A percentile compares a stretch with the other conserved stretches of the same genome.
Evolutionary conservation across 2,113 vertebrate species (phyloP).

Genomic region (Cathartes aura): DNA sequence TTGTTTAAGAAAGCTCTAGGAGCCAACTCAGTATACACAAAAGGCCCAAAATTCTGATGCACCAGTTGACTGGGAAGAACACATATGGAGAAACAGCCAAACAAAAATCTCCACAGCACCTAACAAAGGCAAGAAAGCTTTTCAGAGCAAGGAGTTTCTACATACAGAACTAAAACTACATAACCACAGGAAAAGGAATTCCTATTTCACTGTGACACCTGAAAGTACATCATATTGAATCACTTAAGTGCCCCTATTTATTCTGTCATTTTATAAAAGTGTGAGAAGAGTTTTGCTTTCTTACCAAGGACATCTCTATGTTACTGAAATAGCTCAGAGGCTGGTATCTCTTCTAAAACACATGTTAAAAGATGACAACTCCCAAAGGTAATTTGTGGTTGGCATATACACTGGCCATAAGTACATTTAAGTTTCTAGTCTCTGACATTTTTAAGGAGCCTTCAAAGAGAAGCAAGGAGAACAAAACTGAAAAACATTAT

Average conservation of each 20-base stretch:
- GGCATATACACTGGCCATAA: not conserved
- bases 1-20: not conserved
- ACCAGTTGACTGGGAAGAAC: not conserved
- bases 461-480: not conserved
- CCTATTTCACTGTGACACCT: not conserved
- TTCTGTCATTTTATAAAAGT: not conserved
- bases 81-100: not conserved
- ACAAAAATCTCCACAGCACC: not conserved
- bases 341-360: not conserved
- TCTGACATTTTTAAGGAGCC: not conserved
- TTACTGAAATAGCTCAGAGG: not conserved
- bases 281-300: slow-evolving; percentile 3
- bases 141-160: not conserved
- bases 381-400: not conserved
- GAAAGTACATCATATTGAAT: not conserved
- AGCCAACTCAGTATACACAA: not conserved
- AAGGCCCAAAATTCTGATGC: not conserved
- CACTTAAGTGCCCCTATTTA: not conserved
- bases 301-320: not conserved
- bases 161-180: not conserved
- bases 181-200: not conserved
- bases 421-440: not conserved
- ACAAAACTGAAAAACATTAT: not conserved
- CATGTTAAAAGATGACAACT: not conserved
- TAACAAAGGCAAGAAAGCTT: not conserved